A percentile compares a stretch with the other conserved stretches of the same genome.
Conservation (phyloP, 2,797 vertebrate species). For the Xiphophorus birchmanni region DNA sequence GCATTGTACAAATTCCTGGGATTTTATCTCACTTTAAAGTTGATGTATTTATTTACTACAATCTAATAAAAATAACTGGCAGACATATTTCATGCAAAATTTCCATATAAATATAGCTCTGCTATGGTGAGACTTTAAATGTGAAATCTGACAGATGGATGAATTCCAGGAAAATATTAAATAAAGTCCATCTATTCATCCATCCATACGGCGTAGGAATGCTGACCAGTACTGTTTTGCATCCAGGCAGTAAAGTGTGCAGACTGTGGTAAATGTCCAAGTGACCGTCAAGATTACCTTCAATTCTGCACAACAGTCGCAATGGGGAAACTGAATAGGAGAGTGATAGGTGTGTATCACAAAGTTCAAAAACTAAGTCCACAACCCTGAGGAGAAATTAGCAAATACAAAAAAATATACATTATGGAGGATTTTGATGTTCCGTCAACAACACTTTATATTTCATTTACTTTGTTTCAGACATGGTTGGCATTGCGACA, state of each 20-base stretch:
- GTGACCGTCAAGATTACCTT: slow-evolving; percentile 9
- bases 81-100: background rate
- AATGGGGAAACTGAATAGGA: background rate
- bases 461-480: background rate
- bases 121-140: background rate
- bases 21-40: background rate
- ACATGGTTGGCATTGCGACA: background rate
- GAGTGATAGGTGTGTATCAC: background rate
- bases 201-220: no score
- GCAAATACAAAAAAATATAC: background rate
- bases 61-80: background rate
- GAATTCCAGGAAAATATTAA: background rate
- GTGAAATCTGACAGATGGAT: background rate
- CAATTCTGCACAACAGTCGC: slow-evolving; percentile 19
- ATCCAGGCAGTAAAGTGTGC: background rate
- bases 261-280: background rate
- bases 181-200: background rate
- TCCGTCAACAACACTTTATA: background rate
- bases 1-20: background rate
- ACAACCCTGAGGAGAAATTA: slow-evolving; percentile 5
- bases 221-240: no score
- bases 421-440: rapidly evolving
- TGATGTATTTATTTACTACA: background rate
- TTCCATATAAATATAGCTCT: background rate
- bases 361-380: rapidly evolving